Evolutionary conservation across 2,888 invertebrate species (phyloP), one percentile per base, ranked within the genome.

Genomic region (Polyommatus icarus): DNA sequence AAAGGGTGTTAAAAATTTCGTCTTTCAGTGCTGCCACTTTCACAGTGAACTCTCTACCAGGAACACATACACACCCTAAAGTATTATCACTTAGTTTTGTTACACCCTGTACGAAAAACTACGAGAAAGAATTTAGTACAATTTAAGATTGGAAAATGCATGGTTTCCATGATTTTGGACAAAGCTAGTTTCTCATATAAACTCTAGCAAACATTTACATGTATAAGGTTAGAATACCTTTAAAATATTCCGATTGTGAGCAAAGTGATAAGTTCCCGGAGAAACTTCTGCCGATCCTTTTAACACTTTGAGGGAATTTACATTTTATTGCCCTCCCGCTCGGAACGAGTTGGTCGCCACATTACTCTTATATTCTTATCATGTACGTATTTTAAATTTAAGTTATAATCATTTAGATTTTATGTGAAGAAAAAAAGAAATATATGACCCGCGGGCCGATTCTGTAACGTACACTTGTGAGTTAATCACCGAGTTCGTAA

Each of bases 261-360:
- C 59, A 50, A 77, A 76, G 73, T 77, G 73, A 72, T 76, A 76
- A 76, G 78, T 76, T 76, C 73, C 29, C 75, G 57, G 50, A 59
- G 18, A 76, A 73, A 76, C 76, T 76, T 76, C 71, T 78, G 50
- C 67, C 76, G 78, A 57, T 76, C 78, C 78, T 76, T 78, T 78
- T 78, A 78, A 78, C 78, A 78, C 78, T 78, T 78, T 78, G 78
- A 67, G 78, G 75, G 59, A 67, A 78, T 78, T 78, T 78, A 78
- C 78, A 78, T 78, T 78, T 78, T 78, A 78, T 78, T 78, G 78
- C 78, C 36, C 77, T 73, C 73, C 72, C 54, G 12, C 59, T 73
- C 46, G 20, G 59, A 77, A 29, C 59, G 50, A 77, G 40, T 77
- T 73, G 73, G 72, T 77, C 59, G 77, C 61, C 59, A 77, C 77